phyloP scores from a whole-genome alignment of 2,797 vertebrate species.

The Pseudochaenichthys georgianus region DNA sequence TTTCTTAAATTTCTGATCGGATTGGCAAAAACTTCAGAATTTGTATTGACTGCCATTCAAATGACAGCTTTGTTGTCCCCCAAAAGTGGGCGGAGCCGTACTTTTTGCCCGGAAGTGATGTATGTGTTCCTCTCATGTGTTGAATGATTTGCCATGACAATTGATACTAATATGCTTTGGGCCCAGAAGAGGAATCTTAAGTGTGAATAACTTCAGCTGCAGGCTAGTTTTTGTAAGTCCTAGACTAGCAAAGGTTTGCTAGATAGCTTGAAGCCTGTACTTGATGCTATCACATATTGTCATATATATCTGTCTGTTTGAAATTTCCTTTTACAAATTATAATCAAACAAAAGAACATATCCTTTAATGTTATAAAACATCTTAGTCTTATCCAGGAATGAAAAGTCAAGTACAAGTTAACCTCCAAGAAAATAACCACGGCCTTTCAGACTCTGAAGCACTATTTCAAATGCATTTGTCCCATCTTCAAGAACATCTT shows the following conservation, averaged over 20 bases:
- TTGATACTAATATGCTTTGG: not conserved
- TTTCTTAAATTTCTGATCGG: too few species aligned
- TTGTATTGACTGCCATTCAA: too few species aligned
- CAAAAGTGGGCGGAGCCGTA: too few species aligned
- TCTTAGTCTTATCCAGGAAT: constrained; percentile 22
- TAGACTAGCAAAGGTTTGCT: not conserved
- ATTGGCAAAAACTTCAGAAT: too few species aligned
- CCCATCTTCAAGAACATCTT: constrained; percentile 48
- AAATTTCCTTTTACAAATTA: not conserved
- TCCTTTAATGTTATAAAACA: constrained; percentile 22
- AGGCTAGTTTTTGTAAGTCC: not conserved
- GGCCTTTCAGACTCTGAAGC: constrained; percentile 33
- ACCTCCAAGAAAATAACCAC: constrained; percentile 34
- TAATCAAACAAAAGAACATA: not conserved
- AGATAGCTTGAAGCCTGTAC: not conserved
- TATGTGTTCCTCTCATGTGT: too few species aligned
- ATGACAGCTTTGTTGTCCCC: too few species aligned
- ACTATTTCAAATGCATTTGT: constrained; percentile 43
- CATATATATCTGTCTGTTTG: not conserved
- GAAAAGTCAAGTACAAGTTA: constrained; percentile 46
- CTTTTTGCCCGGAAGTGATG: too few species aligned
- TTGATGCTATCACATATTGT: not conserved
- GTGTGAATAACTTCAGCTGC: not conserved
- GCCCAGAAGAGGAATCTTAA: not conserved
- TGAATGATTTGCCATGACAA: not conserved